Percentiles rank a stretch among this genome's conserved stretches.
Conservation (phyloP, 2,113 vertebrate genomes). For the Menidia beryllina region DNA sequence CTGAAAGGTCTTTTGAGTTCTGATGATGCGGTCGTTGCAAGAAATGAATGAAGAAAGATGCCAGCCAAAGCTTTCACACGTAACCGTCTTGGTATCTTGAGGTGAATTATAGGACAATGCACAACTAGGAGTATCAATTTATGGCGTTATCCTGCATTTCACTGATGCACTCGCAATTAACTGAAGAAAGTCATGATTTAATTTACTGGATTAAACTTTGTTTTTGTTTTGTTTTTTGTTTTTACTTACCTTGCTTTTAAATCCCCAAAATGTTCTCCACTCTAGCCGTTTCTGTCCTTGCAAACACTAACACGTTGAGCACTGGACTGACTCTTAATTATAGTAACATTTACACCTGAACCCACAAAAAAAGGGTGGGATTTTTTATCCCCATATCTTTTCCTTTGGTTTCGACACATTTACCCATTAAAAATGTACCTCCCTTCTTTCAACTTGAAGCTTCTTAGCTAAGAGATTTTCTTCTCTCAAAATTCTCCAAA, state of each 20-base stretch:
- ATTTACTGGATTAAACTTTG: slow-evolving; percentile 18
- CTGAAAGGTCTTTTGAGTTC: slow-evolving; percentile 1
- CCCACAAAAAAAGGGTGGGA: slow-evolving; percentile 38
- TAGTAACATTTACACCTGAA: slow-evolving; percentile 38
- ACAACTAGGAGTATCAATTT: slow-evolving; percentile 43
- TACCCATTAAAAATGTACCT: slow-evolving; percentile 68
- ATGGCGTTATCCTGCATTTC: slow-evolving; percentile 52
- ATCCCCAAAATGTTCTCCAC: slow-evolving; percentile 11
- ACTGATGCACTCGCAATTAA: slow-evolving; percentile 51
- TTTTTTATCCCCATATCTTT: slow-evolving; percentile 52
- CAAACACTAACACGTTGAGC: slow-evolving; percentile 3
- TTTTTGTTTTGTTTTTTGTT: slow-evolving; percentile 13
- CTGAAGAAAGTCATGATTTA: slow-evolving; percentile 33
- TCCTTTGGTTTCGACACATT: slow-evolving; percentile 65
- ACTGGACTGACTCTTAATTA: slow-evolving; percentile 31
- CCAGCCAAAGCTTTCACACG: slow-evolving; percentile 10
- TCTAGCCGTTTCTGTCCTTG: background rate
- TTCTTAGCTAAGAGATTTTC: background rate
- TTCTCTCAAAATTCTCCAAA: background rate
- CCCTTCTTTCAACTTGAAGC: slow-evolving; percentile 58
- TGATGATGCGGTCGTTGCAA: background rate
- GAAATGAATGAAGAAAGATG: background rate
- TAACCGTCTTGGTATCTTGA: slow-evolving; percentile 28
- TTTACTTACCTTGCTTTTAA: background rate
- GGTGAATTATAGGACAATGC: slow-evolving; percentile 28